Evolutionary conservation across 1,140 invertebrate genomes (phyloP), one percentile per base, ranked within the genome.

Genomic region (Galleria mellonella): DNA sequence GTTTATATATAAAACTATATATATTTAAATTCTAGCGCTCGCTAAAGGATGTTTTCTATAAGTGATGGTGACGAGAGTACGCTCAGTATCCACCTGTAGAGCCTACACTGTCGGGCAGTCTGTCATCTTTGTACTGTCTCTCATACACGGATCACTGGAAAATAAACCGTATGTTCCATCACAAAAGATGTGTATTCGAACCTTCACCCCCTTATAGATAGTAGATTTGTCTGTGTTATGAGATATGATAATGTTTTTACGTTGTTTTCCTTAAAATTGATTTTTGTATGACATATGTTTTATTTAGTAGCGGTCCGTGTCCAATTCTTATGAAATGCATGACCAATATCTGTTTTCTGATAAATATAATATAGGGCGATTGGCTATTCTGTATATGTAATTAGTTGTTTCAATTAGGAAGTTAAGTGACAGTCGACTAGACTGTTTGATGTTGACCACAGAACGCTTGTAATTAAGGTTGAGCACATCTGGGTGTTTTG

Each of bases 21-120:
- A 50, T 79, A 54, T 82, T 84, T 75, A 51, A 66, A 77, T 85
- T 85, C 70, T 85, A 85, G 78, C 82, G 77, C 77, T 67, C 78
- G 71, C 67, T 77, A 64, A 83, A 73, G 82, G 75, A 82, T 52
- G 57, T 75, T 56, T 77, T 74, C 47, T 72, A 66, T 81, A 70
- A 81, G 62, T 64, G 61, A 83, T 71, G 78, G 81, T 83, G 78
- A 84, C 56, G 53, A 72, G 61, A 56, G 47, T 72, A 72, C 70
- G 49, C 47, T 72, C 57, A 58, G 49, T 74, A 78, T 69, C 58
- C 65, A 73, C 70, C 62, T 54, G 75, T 83, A 83, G 71, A 64
- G 54, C 45, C 55, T 54, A 61, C 51, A 46, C 46, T 42, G 51
- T 33, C 45, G 54, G 57, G 40, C 37, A 45, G 51, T 62, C 56